These are phyloP conservation scores for Choloepus didactylus DNA, from an alignment of 2,797 vertebrate species.

Conservation along the genomic window DNA sequence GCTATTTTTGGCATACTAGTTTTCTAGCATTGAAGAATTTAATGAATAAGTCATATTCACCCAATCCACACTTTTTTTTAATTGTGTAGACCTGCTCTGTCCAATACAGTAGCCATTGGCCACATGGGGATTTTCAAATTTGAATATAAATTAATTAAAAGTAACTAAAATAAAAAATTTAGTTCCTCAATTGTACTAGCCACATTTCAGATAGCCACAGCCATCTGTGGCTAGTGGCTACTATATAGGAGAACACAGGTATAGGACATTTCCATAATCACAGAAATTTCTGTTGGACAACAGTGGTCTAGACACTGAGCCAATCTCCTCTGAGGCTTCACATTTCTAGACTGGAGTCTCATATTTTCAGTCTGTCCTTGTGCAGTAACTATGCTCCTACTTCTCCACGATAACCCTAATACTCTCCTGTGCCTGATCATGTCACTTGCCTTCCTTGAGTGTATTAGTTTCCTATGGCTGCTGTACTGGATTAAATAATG, in stretches of 20 bases:
- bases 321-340: background rate
- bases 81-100: background rate
- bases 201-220: constrained; percentile 26
- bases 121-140: background rate
- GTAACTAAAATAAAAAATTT: constrained; percentile 39
- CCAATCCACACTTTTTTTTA: constrained; percentile 20
- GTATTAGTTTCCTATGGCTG: constrained; percentile 26
- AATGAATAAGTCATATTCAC: constrained; percentile 31
- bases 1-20: constrained; percentile 29
- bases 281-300: background rate
- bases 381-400: background rate
- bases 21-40: constrained; percentile 54
- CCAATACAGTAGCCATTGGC: background rate
- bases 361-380: constrained; percentile 7
- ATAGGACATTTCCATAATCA: constrained; percentile 20
- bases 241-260: background rate
- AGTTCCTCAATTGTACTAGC: background rate
- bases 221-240: background rate
- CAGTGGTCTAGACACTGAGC: background rate
- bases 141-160: constrained; percentile 49
- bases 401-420: background rate
- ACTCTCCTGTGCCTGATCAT: background rate
- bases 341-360: background rate
- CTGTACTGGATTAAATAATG: background rate
- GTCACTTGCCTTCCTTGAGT: background rate